Evolutionary conservation across 2,888 invertebrate genomes (phyloP).

Genomic region (Plagodis dolabraria): DNA sequence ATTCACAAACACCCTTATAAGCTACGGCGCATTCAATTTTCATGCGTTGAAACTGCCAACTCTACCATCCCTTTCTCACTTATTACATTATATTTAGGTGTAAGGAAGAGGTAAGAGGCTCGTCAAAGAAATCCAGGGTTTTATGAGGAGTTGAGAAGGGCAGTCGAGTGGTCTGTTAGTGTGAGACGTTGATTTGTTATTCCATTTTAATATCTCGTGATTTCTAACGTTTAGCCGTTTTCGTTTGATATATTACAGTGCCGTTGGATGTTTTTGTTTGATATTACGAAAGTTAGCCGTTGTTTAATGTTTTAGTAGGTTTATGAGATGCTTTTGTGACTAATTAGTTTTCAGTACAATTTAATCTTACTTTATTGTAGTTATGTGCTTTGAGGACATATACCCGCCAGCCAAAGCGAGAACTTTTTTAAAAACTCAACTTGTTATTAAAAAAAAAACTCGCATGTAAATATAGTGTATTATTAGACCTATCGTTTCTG

Average conservation of each 20-base stretch:
- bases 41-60: slow-evolving; percentile 44
- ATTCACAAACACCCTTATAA: slow-evolving; percentile 71
- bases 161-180: slow-evolving; percentile 57
- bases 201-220: slow-evolving; percentile 48
- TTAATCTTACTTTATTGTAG: neutral
- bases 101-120: slow-evolving; percentile 44
- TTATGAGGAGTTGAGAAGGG: slow-evolving; percentile 48
- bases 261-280: slow-evolving; percentile 6
- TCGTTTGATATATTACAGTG: slow-evolving; percentile 10
- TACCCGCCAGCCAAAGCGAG: too few species aligned
- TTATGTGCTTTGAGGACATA: too few species aligned
- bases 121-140: slow-evolving; percentile 62
- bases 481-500: too few species aligned
- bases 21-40: slow-evolving; percentile 69
- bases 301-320: slow-evolving; percentile 2
- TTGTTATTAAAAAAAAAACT: too few species aligned
- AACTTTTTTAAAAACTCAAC: too few species aligned
- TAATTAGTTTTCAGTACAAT: slow-evolving; percentile 17
- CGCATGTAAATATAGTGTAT: too few species aligned
- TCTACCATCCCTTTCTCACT: slow-evolving; percentile 37
- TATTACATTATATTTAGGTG: slow-evolving; percentile 6
- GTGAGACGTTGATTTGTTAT: slow-evolving; percentile 61
- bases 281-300: slow-evolving; percentile 7
- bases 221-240: slow-evolving; percentile 31
- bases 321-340: slow-evolving; percentile 8